Evolutionary conservation across 1,140 invertebrate species (phyloP), one percentile per base, ranked within the genome.

Genomic region (Trichogramma pretiosum): DNA sequence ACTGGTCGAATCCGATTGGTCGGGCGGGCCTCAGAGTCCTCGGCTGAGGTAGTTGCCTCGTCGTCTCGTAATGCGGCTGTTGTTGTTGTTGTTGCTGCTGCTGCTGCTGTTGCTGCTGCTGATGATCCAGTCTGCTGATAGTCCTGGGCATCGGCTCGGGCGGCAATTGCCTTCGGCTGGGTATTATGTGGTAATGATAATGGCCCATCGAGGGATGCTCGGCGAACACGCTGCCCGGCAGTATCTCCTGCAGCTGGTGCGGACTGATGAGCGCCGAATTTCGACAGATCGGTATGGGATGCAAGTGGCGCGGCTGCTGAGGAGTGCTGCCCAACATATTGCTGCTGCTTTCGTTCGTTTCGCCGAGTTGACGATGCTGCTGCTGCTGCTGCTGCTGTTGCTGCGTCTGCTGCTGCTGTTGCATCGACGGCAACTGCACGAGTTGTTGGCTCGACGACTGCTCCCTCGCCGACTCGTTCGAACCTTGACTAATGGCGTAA

Each of bases 161-260:
- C 14, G 9, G 22, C 1, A 11, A 16, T 3, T 36, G 24, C 9
- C 35, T 26, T 5, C 26, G 36, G 16, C 43, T 50, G 9, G 48
- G 48, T 11, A 32, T 24, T 2, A 50, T 46, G 18, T 50, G 48
- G 13, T 50, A 50, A 17, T 50, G 48, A 4, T 46, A 35, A 11
- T 50, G 48, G 3, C 19, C 36, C 30, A 46, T 19, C 13, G 42
- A n/a, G 1, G 48, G 42, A n/a, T n/a, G n/a, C 14, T 50, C 48
- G n/a, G 24, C 34, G 23, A 50, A 46, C 10, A 50, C 38, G 2
- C 14, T 23, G 1, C 36, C 43, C 3, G 42, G 48, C 2, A 50
- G 16, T 11, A 46, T 46, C 0, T 50, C 30, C 13, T 50, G 48
- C 7, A 40, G 18, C 26, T 49, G 48, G n/a, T 48, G 38, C 9